Evolutionary conservation across 2,888 invertebrate species (phyloP).

Genomic region (Sphaeridia pumilis): DNA sequence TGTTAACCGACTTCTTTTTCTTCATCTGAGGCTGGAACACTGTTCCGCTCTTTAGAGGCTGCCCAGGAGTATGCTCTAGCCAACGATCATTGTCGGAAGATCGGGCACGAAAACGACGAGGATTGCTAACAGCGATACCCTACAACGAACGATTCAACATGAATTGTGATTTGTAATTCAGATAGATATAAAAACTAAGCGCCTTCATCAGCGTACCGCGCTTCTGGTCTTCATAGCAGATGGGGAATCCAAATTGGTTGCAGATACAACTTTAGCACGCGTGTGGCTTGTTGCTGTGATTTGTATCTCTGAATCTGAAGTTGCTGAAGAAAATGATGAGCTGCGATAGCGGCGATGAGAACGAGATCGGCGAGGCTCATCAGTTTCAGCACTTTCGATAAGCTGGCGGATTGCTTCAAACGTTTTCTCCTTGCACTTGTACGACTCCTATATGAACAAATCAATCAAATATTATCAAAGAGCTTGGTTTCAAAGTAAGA

Average conservation of each 20-base stretch:
- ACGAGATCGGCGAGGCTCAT: conserved; percentile 1
- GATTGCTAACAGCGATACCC: conserved; percentile 58
- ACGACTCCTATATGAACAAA: conserved; percentile 20
- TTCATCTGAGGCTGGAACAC: conserved; percentile 74
- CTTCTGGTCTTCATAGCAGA: conserved; percentile 15
- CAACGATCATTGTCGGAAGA: conserved; percentile 66
- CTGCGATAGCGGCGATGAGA: conserved; percentile 5
- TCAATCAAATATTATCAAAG: not conserved
- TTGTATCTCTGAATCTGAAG: conserved; percentile 31
- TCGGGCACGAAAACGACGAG: conserved; percentile 50
- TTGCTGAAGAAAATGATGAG: conserved; percentile 15
- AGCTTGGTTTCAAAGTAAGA: not conserved
- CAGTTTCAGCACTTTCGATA: conserved; percentile 10
- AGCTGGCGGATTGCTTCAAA: conserved; percentile 25
- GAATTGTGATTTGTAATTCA: not conserved
- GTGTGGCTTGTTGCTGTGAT: conserved; percentile 1
- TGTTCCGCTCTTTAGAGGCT: conserved; percentile 56
- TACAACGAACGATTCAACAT: conserved; percentile 44
- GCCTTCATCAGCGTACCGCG: conserved; percentile 4
- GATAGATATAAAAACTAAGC: not conserved
- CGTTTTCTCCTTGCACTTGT: conserved; percentile 27
- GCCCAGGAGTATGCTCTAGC: conserved; percentile 75
- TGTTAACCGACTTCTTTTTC: conserved; percentile 64
- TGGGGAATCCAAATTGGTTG: conserved; percentile 12
- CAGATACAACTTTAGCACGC: conserved; percentile 15